Base-by-base conservation (phyloP, 2,113 vertebrate genomes). In the Campylomormyrus numenius region DNA sequence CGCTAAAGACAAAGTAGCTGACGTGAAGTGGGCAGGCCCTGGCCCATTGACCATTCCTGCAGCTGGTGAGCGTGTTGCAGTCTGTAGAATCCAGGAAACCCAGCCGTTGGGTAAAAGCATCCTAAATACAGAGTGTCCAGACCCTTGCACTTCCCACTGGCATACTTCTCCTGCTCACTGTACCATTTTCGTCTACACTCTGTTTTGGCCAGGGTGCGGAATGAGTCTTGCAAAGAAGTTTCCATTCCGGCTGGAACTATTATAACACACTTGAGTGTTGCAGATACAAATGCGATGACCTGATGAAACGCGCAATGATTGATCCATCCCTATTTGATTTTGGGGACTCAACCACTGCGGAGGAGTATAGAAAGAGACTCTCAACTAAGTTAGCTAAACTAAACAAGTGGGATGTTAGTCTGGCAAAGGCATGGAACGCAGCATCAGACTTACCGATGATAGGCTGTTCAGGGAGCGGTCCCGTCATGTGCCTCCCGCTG, bases 391-490 rank as follows among this genome's bases (percentile, higher is more conserved):
- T 90, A 19, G 56, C 21, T 53, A 84, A 19, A 8, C 10, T 27
- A 50, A 84, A 90, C 39, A 91, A 92, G 21, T 90, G 90, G 87
- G 91, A 92, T n/a, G 89, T 92, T 19, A 87, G 91, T 2, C 83
- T 90, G 90, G 89, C 1, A 88, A 85, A 50, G 91, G 46, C 3
- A 89, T 89, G 17, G 89, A 90, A 31, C 90, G 89, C n/a, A 15
- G 56, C 15, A 90, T 91, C 15, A 5, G 86, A 39, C 49, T 87
- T 13, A 7, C n/a, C 3, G 66, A 89, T 46, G 13, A 66, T 10
- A 19, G 58, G 21, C 88, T 46, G 3, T 89, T 89, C 31, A 27
- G 48, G 8, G 31, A 89, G 35, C 21, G 24, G 42, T 85, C 39
- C 31, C 2, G 31, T 24, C 9, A 1, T 4, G 0, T 89, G 10